A percentile compares a stretch with the other conserved stretches of the same genome.
Evolutionary conservation across 2,888 invertebrate species (phyloP).

Genomic region (Colostygia pectinataria): DNA sequence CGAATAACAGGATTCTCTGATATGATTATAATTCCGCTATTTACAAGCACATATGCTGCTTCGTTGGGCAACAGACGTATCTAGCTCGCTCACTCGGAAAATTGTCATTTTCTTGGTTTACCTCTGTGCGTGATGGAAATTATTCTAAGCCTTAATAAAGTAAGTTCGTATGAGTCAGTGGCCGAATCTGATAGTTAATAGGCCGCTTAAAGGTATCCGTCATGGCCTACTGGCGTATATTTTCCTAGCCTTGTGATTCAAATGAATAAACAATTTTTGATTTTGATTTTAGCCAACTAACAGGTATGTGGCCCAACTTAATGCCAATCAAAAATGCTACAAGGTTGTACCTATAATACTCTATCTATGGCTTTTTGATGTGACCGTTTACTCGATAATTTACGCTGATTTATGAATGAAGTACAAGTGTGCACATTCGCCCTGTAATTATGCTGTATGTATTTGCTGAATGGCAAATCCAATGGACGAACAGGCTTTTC

Average conservation of each 20-base stretch:
- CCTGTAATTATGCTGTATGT: constrained; percentile 33
- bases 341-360: no score
- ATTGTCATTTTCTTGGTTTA: constrained; percentile 20
- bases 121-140: constrained; percentile 8
- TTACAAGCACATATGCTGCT: constrained; percentile 12
- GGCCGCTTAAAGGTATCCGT: no score
- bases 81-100: constrained; percentile 13
- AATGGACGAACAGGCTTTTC: constrained; percentile 21
- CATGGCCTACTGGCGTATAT: no score
- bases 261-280: no score
- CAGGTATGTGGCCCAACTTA: no score
- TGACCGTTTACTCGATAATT: not conserved
- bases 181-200: no score
- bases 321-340: no score
- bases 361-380: not conserved
- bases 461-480: constrained; percentile 19
- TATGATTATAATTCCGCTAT: constrained; percentile 18
- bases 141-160: no score
- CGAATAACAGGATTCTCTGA: constrained; percentile 14
- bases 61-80: constrained; percentile 20
- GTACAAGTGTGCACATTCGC: no score
- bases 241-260: no score
- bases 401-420: constrained; percentile 26
- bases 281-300: no score
- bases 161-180: no score